phyloP scores from a whole-genome alignment of 2,113 vertebrate species.

The Suricata suricatta region DNA sequence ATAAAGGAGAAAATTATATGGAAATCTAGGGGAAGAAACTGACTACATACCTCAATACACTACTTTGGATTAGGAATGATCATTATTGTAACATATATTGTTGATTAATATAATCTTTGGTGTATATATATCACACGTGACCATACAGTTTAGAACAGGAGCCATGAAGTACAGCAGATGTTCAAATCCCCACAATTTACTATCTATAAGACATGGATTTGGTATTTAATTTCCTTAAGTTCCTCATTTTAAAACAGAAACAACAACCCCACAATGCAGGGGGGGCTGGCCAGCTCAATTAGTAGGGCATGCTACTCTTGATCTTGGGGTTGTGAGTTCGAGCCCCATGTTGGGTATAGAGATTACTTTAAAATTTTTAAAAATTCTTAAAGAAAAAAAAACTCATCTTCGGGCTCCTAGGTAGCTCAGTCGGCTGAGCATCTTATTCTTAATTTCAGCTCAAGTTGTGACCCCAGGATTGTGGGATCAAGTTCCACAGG shows the following conservation, averaged over 20 bases:
- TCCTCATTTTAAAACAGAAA: neutral
- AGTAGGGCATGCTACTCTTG: too few species aligned
- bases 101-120: neutral
- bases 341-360: too few species aligned
- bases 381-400: too few species aligned
- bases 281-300: too few species aligned
- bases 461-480: too few species aligned
- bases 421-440: too few species aligned
- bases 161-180: neutral
- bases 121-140: neutral
- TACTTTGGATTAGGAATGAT: neutral
- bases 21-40: neutral
- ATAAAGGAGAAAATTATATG: neutral
- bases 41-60: neutral
- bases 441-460: too few species aligned
- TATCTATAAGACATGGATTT: neutral
- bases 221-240: neutral
- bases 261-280: too few species aligned
- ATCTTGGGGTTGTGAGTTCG: too few species aligned
- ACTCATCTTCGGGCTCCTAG: too few species aligned
- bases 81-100: neutral
- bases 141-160: neutral
- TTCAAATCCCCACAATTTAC: neutral
- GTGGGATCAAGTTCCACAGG: too few species aligned
- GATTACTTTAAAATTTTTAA: too few species aligned